These are phyloP conservation scores for Sus cebifrons DNA, from an alignment of 2,797 vertebrate genomes.

Conservation along the genomic window DNA sequence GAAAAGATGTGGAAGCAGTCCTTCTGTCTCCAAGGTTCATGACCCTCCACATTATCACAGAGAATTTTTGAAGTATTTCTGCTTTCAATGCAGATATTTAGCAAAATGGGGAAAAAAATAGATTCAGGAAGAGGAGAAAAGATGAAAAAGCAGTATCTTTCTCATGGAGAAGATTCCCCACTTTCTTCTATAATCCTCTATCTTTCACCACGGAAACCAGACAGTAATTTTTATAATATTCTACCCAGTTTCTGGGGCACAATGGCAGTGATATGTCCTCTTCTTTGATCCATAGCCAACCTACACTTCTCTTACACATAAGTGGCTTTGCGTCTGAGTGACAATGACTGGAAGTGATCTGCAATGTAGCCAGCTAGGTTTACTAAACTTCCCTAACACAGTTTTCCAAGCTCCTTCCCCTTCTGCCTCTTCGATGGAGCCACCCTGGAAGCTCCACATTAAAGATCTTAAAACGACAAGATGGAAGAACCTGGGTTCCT, in stretches of 20 bases:
- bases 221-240: not conserved
- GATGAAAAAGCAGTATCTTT: not conserved
- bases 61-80: not conserved
- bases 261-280: not conserved
- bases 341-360: not conserved
- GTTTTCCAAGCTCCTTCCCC: not conserved
- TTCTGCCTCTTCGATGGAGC: not conserved
- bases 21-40: not conserved
- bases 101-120: not conserved
- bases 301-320: not conserved
- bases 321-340: not conserved
- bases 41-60: not conserved
- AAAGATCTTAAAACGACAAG: not conserved
- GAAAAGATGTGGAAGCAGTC: not conserved
- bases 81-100: not conserved
- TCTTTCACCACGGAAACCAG: not conserved
- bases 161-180: not conserved
- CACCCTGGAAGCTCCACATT: not conserved
- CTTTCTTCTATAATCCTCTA: not conserved
- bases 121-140: not conserved
- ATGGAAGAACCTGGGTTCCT: not conserved
- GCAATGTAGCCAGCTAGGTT: rapidly evolving
- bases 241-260: not conserved
- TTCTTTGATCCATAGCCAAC: not conserved
- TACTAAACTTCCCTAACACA: not conserved